Base-by-base conservation (phyloP, 2,888 invertebrate species). In the Corythucha ciliata region DNA sequence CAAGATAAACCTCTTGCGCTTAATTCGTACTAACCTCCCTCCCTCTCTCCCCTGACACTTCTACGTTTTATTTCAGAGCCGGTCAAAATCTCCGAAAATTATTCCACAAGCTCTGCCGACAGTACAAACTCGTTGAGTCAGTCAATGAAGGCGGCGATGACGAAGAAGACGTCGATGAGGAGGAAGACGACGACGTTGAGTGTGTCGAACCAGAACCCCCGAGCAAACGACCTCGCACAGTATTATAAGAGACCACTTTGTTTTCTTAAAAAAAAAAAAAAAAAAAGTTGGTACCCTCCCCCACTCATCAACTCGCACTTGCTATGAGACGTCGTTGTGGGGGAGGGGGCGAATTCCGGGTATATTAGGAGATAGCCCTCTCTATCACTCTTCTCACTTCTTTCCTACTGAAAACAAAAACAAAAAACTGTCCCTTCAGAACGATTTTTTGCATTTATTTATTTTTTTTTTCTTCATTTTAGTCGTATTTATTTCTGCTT, bases 61-160 rank as follows among this genome's bases (percentile, higher is more conserved):
- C 14, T 45, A n/a, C 14, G 5, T 24, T 53, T 33, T 64, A 65
- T 68, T 72, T 56, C 70, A 89, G 89, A 66, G 81, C 85, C 64
- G 89, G 89, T 46, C 72, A 73, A 59, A 73, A 78, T 48, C 72
- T 90, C 56, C 76, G 83, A 60, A 78, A 77, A 59, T 82, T 76
- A 67, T 80, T 87, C 55, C 77, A 78, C 60, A 80, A 80, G 61
- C 77, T 80, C 32, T 82, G 83, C 65, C 72, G 74, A 57, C 83
- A 87, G n/a, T 44, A 52, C 21, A 55, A 53, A 27, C 37, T 57
- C 26, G 16, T 36, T 8, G n/a, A 18, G 20, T n/a, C n/a, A n/a
- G 34, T 32, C 5, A 39, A 52, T 24, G n/a, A n/a, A n/a, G n/a
- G n/a, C n/a, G 47, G 48, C 2, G 54, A 36, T 14, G n/a, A 10